Base-by-base conservation (phyloP, 2,113 vertebrate species). In the Nannobrachium achirus region DNA sequence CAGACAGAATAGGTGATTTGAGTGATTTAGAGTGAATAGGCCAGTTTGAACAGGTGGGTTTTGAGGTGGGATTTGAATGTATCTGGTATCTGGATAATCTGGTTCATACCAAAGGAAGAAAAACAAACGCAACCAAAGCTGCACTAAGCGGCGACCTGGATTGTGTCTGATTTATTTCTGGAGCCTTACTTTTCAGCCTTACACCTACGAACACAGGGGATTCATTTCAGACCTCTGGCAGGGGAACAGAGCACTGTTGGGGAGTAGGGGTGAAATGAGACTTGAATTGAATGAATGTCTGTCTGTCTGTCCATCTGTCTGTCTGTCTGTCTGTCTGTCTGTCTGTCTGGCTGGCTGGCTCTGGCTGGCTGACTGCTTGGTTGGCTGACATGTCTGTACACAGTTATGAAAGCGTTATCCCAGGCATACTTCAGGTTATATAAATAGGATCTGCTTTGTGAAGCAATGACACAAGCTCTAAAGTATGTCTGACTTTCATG, bases 221-320 rank as follows among this genome's bases (percentile, higher is more conserved):
- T 14, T 66, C 65, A 70, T 69, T 73, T 65, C 49, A 56, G 56
- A 65, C 41, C 25, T 55, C 15, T 73, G 74, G 68, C 68, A 71
- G 14, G 13, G 25, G 52, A 76, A 64, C 6, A 57, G 65, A 70
- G 19, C 1, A 18, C 8, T 4, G n/a, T 20, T 42, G 60, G 14
- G 39, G 13, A 61, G 49, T 71, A 50, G 15, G 63, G 44, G 10
- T 44, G 49, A 42, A 25, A 40, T 41, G 18, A 58, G 33, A 39
- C 18, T 13, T 10, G 8, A 33, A 25, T 8, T 59, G 4, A 55
- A 16, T 56, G 25, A 56, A 39, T 19, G 25, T 42, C 11, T 42
- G 45, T 61, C 52, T 10, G 14, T 50, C 33, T n/a, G 25, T 33
- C 25, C 25, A 33, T 33, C 1, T 33, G 25, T 33, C 25, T 33